phyloP scores from a whole-genome alignment of 2,888 invertebrate genomes.

The Oxycera nigricornis region DNA sequence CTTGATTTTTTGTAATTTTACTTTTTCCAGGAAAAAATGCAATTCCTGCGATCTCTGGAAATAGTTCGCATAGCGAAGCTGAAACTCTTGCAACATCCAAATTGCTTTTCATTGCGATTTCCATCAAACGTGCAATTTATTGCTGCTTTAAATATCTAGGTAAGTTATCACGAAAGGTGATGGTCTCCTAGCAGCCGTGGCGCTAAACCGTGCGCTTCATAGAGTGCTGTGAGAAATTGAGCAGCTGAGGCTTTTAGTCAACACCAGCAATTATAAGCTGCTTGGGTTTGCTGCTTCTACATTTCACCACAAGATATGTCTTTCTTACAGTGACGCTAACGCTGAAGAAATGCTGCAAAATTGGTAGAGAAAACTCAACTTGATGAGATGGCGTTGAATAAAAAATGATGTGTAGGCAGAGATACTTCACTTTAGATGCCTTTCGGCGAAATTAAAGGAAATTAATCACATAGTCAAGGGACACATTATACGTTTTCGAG shows the following conservation, averaged over 20 bases:
- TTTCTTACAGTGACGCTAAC: no score
- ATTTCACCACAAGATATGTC: no score
- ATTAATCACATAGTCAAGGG: no score
- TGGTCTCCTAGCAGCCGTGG: neutral
- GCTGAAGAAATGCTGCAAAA: no score
- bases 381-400: no score
- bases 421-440: no score
- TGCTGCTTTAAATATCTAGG: neutral
- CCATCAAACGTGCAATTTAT: neutral
- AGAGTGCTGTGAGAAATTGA: neutral
- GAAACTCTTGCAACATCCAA: neutral
- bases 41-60: neutral
- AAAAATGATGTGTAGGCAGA: no score
- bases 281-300: no score
- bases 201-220: neutral
- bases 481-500: no score
- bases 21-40: neutral
- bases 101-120: neutral
- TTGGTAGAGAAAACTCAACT: no score
- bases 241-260: slow-evolving; percentile 20
- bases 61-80: neutral
- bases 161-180: neutral
- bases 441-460: no score
- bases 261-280: slow-evolving; percentile 10
- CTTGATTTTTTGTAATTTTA: neutral